These are phyloP conservation scores for Decapterus maruadsi DNA, from an alignment of 2,797 vertebrate species.

Conservation along the genomic window DNA sequence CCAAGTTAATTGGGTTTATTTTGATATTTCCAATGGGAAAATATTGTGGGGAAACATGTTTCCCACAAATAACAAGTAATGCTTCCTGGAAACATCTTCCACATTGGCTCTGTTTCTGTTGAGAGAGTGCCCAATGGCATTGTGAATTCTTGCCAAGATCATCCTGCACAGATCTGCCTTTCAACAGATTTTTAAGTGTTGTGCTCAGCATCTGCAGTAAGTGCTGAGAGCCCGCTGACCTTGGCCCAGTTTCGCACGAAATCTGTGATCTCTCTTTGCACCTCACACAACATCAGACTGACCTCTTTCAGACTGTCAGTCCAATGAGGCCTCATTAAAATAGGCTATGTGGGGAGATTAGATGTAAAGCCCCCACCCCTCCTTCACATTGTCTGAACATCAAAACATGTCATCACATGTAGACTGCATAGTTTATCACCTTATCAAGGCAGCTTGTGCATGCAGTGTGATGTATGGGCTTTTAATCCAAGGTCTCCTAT, in stretches of 20 bases:
- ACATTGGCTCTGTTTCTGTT: constrained; percentile 8
- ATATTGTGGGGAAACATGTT: background rate
- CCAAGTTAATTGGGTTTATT: background rate
- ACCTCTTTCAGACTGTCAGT: constrained; percentile 70
- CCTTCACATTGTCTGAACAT: constrained; percentile 47
- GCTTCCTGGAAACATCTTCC: background rate
- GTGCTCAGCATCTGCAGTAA: constrained; percentile 47
- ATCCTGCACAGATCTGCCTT: constrained; percentile 27
- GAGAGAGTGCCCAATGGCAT: background rate
- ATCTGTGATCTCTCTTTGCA: constrained; percentile 65
- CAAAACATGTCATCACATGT: constrained; percentile 41
- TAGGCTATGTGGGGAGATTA: constrained; percentile 50
- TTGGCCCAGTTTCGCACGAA: constrained; percentile 71
- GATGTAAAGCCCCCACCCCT: constrained; percentile 45
- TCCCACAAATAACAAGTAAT: background rate
- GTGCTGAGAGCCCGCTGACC: constrained; percentile 57
- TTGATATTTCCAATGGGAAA: background rate
- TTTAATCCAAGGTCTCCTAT: background rate
- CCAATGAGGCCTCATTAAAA: constrained; percentile 83
- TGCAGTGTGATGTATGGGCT: background rate
- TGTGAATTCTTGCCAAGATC: constrained; percentile 38
- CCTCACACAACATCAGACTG: constrained; percentile 57
- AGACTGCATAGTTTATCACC: constrained; percentile 2
- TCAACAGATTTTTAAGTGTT: constrained; percentile 43
- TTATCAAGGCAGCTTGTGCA: background rate